A percentile compares a stretch with the other conserved stretches of the same genome.
phyloP scores from a whole-genome alignment of 2,113 vertebrate species.

The Phalacrocorax carbo region DNA sequence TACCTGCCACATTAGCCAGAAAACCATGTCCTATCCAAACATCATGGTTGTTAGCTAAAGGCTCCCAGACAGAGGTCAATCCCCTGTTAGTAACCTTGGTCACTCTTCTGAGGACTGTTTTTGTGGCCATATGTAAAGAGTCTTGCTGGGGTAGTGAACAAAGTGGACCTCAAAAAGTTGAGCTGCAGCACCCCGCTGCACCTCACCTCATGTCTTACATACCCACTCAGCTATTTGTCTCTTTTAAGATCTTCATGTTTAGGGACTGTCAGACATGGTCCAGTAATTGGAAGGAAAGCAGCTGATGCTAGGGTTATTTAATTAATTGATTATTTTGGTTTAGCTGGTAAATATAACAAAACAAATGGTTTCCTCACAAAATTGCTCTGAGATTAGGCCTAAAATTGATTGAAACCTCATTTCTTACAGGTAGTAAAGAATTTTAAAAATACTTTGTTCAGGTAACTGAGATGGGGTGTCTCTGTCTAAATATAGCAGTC shows the following conservation, averaged over 20 bases:
- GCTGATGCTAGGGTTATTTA: neutral
- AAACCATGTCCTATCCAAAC: neutral
- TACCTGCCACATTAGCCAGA: neutral
- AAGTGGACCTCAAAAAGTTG: neutral
- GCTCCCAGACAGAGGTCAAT: slow-evolving; percentile 2
- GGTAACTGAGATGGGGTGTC: neutral
- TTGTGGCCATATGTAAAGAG: neutral
- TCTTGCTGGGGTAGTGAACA: neutral
- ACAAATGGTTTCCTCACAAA: neutral
- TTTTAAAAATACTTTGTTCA: neutral
- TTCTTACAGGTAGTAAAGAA: neutral
- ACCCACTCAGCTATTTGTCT: neutral
- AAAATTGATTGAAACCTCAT: neutral
- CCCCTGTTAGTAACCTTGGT: neutral
- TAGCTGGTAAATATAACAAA: neutral
- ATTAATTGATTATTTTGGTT: neutral
- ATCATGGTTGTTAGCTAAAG: neutral
- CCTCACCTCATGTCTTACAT: neutral
- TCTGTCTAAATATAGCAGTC: neutral
- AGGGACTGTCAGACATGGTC: neutral
- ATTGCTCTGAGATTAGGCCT: neutral
- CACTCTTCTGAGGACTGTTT: neutral
- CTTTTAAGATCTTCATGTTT: neutral
- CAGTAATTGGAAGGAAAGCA: neutral
- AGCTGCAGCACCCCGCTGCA: neutral